phyloP scores from a whole-genome alignment of 2,888 invertebrate species.

The Abrostola tripartita region DNA sequence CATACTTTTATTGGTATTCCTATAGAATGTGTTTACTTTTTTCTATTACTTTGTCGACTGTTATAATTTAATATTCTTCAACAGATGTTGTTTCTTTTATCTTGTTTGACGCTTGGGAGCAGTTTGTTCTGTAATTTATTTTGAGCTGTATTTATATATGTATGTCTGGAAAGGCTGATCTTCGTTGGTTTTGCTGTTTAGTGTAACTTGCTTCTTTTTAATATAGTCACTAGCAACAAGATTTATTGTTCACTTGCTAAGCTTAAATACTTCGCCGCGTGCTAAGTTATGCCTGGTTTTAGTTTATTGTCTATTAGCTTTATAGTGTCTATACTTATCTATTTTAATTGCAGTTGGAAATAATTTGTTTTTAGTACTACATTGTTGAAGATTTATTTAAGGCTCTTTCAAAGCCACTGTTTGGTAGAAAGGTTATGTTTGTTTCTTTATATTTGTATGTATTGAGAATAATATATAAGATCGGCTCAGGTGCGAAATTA shows the following conservation, averaged over 20 bases:
- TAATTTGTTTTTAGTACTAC: background rate
- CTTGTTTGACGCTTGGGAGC: conserved; percentile 3
- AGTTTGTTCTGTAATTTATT: conserved; percentile 5
- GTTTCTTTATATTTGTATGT: too few relatives aligned
- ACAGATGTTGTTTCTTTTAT: conserved; percentile 31
- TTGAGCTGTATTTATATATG: conserved; percentile 3
- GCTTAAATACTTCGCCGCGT: background rate
- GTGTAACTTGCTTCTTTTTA: too few relatives aligned
- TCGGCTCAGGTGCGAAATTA: too few relatives aligned
- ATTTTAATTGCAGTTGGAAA: conserved; percentile 4
- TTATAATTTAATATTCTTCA: conserved; percentile 33
- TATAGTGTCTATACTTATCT: background rate
- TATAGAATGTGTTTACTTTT: conserved; percentile 53
- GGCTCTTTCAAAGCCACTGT: too few relatives aligned
- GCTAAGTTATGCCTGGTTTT: conserved; percentile 1
- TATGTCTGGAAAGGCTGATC: conserved; percentile 1
- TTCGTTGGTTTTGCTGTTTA: background rate
- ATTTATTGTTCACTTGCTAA: conserved; percentile 6
- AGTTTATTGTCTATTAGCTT: background rate
- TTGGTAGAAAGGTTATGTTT: too few relatives aligned
- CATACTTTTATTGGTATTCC: conserved; percentile 57
- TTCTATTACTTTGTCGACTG: conserved; percentile 32
- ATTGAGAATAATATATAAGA: too few relatives aligned
- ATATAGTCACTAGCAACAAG: background rate
- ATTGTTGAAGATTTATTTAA: background rate